A percentile compares a stretch with the other conserved stretches of the same genome.
Conservation (phyloP, 2,113 vertebrate genomes). For the Perognathus longimembris region DNA sequence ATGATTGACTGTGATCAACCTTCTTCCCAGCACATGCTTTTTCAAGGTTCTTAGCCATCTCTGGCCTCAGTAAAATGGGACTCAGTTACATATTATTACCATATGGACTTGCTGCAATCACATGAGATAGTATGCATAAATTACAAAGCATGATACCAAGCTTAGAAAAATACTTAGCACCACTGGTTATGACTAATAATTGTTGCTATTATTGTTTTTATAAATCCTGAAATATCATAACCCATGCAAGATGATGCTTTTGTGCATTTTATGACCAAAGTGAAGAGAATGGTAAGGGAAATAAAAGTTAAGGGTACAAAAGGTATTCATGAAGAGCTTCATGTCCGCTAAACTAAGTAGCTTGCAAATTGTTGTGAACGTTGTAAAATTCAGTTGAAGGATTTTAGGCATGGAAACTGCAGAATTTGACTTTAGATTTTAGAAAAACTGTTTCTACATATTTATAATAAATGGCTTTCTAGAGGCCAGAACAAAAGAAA, state of each 20-base stretch:
- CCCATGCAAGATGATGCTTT: background rate
- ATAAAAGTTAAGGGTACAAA: background rate
- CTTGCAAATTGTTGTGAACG: background rate
- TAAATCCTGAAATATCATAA: background rate
- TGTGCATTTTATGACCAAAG: background rate
- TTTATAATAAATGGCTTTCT: background rate
- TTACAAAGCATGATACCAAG: background rate
- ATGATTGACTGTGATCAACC: background rate
- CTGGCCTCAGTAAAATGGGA: background rate
- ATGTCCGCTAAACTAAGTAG: background rate
- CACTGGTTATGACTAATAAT: background rate
- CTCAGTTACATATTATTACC: background rate
- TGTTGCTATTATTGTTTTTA: background rate
- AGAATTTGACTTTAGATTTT: background rate
- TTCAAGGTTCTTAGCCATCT: background rate
- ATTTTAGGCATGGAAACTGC: background rate
- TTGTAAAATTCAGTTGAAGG: background rate
- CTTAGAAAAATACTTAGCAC: conserved; percentile 11
- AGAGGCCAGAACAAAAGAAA: background rate
- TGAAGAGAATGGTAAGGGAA: background rate
- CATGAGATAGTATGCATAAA: background rate
- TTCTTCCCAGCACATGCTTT: background rate
- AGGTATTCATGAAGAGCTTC: background rate
- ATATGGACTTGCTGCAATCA: background rate
- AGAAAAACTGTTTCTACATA: background rate